phyloP scores from a whole-genome alignment of 2,797 vertebrate species.

The Acrossocheilus fasciatus region DNA sequence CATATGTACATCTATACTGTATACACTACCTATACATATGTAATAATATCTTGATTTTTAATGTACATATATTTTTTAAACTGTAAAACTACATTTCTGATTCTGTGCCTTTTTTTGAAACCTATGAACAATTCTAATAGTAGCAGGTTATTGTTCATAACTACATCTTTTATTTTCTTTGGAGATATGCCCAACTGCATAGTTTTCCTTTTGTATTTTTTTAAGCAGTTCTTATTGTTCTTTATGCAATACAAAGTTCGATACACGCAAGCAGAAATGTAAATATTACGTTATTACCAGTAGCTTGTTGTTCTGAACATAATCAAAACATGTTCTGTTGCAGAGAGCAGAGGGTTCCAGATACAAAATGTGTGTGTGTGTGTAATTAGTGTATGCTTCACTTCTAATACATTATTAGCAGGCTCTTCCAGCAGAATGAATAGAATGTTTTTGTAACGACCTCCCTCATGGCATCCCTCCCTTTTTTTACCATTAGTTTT shows the following conservation, averaged over 20 bases:
- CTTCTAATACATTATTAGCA: slow-evolving; percentile 46
- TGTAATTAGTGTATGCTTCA: slow-evolving; percentile 35
- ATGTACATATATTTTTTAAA: too few relatives aligned
- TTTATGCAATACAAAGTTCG: not conserved
- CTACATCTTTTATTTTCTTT: not conserved
- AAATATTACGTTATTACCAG: not conserved
- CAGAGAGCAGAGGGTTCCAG: not conserved
- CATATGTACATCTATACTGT: too few relatives aligned
- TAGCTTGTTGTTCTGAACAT: not conserved
- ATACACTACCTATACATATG: too few relatives aligned
- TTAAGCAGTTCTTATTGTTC: not conserved
- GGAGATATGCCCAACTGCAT: not conserved
- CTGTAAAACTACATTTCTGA: too few relatives aligned
- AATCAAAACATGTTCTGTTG: not conserved
- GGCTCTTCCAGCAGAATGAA: slow-evolving; percentile 44
- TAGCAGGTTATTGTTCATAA: too few relatives aligned
- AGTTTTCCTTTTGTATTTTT: not conserved
- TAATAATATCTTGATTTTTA: too few relatives aligned
- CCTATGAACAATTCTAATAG: too few relatives aligned
- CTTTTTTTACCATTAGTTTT: slow-evolving; percentile 13
- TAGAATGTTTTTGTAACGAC: slow-evolving; percentile 39
- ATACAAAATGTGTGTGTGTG: not conserved
- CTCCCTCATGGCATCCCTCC: slow-evolving; percentile 42
- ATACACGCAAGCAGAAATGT: not conserved
- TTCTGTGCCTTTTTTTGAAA: too few relatives aligned